phyloP scores from a whole-genome alignment of 2,797 vertebrate species.

The Echiichthys vipera region DNA sequence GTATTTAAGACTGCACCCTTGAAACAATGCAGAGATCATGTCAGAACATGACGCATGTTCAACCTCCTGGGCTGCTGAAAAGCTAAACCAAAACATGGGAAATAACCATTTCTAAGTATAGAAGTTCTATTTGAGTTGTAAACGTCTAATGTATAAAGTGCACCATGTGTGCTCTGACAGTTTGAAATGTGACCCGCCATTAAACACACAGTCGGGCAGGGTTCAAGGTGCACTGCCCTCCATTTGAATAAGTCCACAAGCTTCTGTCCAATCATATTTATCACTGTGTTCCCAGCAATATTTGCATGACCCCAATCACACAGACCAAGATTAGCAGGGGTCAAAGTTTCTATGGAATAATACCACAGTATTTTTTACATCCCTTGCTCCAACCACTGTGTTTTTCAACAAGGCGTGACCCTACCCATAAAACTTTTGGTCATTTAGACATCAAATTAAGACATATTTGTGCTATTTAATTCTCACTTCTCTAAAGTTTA shows the following conservation, averaged over 20 bases:
- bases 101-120: not conserved
- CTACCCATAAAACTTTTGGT: not conserved
- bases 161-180: constrained; percentile 9
- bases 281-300: constrained; percentile 67
- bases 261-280: constrained; percentile 67
- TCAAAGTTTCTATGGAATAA: constrained; percentile 73
- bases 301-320: constrained; percentile 76
- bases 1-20: not conserved
- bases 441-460: constrained; percentile 4
- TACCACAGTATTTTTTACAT: constrained; percentile 61
- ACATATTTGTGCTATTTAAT: constrained; percentile 20
- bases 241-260: constrained; percentile 58
- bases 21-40: not conserved
- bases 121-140: not conserved
- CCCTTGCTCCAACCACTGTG: constrained; percentile 19
- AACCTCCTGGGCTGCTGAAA: not conserved
- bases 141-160: constrained; percentile 12
- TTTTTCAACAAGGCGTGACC: not conserved
- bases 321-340: constrained; percentile 67
- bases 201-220: constrained; percentile 43
- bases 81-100: constrained; percentile 10
- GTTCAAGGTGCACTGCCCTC: constrained; percentile 69
- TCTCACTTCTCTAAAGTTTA: constrained; percentile 21
- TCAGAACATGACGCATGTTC: not conserved
- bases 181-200: constrained; percentile 52